Evolutionary conservation across 2,888 invertebrate genomes (phyloP), one percentile per base, ranked within the genome.

Genomic region (Zygaena filipendulae): DNA sequence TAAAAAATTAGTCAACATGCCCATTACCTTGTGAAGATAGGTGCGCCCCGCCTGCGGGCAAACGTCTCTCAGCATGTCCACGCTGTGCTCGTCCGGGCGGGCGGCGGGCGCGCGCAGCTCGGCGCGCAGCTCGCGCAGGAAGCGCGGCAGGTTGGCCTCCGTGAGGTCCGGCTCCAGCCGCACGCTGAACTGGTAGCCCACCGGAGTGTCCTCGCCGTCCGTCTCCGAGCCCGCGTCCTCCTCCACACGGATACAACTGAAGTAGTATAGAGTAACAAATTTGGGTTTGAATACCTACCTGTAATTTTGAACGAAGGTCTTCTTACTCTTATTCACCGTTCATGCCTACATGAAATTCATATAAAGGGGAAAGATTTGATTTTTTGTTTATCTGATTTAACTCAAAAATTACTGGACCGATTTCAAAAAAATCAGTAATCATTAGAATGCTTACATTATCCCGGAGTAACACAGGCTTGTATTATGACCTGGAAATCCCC

Each of bases 221-320:
- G 39, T 25, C 2, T 50, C 46, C 4, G 31, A 36, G 2, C 30
- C 42, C 0, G 40, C 29, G 3, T 50, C 57, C 2, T 58, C 43
- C 37, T 82, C 79, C 2, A 84, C 83, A 2, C 83, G 71, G 44
- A 85, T 61, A 45, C 84, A 85, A n/a, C 83, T 81, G 44, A 8
- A 32, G 36, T 11, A 23, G 8, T 3, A 19, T 13, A 2, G 29
- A 21, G 10, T 24, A 28, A 8, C 21, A 18, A n/a, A 21, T 21
- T 10, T n/a, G n/a, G 8, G 10, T 9, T n/a, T 11, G 7, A 4
- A 3, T n/a, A n/a, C n/a, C n/a, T n/a, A n/a, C n/a, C n/a, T n/a
- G n/a, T n/a, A n/a, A n/a, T n/a, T n/a, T n/a, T n/a, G n/a, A n/a
- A n/a, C n/a, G n/a, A n/a, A n/a, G n/a, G n/a, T n/a, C n/a, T n/a